A percentile compares a stretch with the other conserved stretches of the same genome.
Conservation (phyloP, 2,797 vertebrate species). For the Poeciliopsis presidionis region DNA sequence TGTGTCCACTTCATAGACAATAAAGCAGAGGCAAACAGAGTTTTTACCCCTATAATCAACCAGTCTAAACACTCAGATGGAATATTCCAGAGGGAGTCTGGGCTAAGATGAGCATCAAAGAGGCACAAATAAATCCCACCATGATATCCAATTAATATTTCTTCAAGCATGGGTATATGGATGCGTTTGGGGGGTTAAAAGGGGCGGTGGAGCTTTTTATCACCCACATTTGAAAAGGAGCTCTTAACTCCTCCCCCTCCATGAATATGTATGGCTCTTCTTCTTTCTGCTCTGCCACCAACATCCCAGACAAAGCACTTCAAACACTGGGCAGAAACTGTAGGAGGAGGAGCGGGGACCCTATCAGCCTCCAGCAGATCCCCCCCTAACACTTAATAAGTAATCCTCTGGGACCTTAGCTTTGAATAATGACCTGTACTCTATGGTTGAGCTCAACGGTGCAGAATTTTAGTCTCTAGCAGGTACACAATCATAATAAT, state of each 20-base stretch:
- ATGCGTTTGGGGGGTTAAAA: slow-evolving; percentile 49
- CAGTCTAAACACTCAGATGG: slow-evolving; percentile 22
- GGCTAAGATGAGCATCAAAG: slow-evolving; percentile 60
- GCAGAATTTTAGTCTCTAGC: slow-evolving; percentile 34
- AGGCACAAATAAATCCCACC: slow-evolving; percentile 35
- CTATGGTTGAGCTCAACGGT: slow-evolving; percentile 36
- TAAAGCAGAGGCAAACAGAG: slow-evolving; percentile 20
- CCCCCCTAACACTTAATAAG: slow-evolving; percentile 48
- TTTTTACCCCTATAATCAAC: slow-evolving; percentile 11
- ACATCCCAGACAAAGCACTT: slow-evolving; percentile 79
- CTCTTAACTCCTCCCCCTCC: slow-evolving; percentile 63
- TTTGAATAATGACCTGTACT: slow-evolving; percentile 62
- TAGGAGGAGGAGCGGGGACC: slow-evolving; percentile 10
- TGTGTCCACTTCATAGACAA: slow-evolving; percentile 29
- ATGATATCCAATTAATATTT: slow-evolving; percentile 40
- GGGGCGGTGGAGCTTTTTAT: slow-evolving; percentile 55
- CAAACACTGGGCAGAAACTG: slow-evolving; percentile 71
- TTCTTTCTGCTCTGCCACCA: slow-evolving; percentile 55
- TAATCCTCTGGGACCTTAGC: slow-evolving; percentile 65
- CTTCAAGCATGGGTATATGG: slow-evolving; percentile 14
- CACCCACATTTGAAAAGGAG: slow-evolving; percentile 68
- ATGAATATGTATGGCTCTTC: slow-evolving; percentile 74
- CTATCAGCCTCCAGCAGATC: slow-evolving; percentile 65
- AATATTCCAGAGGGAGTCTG: slow-evolving; percentile 33
- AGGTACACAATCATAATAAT: slow-evolving; percentile 32